These are phyloP conservation scores for Tragelaphus scriptus DNA, from an alignment of 2,113 vertebrate genomes.

Conservation along the genomic window DNA sequence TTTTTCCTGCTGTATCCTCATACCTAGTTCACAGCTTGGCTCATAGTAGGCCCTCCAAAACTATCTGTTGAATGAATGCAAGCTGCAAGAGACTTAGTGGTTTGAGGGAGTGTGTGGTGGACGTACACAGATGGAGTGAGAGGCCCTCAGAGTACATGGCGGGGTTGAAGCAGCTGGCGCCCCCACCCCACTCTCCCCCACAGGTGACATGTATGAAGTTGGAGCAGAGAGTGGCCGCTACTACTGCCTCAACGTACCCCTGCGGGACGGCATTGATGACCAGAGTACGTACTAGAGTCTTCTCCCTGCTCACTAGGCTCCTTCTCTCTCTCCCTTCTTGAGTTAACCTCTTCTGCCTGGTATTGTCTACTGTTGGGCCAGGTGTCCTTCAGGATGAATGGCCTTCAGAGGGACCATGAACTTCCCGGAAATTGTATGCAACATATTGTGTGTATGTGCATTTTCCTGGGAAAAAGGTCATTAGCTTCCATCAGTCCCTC, in stretches of 20 bases:
- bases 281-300: constrained; percentile 84
- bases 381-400: constrained; percentile 50
- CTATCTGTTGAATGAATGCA: background rate
- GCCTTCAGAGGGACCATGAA: constrained; percentile 29
- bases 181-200: background rate
- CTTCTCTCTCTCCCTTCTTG: background rate
- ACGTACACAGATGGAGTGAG: background rate
- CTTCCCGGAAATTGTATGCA: constrained; percentile 29
- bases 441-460: background rate
- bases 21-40: background rate
- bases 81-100: background rate
- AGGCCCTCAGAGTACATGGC: background rate
- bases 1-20: background rate
- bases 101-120: background rate
- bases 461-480: constrained; percentile 22
- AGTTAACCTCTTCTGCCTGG: constrained; percentile 39
- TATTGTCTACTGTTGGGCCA: constrained; percentile 33
- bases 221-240: constrained; percentile 98
- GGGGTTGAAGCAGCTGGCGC: background rate
- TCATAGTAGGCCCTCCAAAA: background rate
- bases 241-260: constrained; percentile 97
- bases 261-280: constrained; percentile 97
- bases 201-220: constrained; percentile 99
- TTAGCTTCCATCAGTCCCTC: constrained; percentile 8
- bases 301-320: background rate